Evolutionary conservation across 2,797 vertebrate genomes (phyloP).

Genomic region (Sylvilagus floridanus): DNA sequence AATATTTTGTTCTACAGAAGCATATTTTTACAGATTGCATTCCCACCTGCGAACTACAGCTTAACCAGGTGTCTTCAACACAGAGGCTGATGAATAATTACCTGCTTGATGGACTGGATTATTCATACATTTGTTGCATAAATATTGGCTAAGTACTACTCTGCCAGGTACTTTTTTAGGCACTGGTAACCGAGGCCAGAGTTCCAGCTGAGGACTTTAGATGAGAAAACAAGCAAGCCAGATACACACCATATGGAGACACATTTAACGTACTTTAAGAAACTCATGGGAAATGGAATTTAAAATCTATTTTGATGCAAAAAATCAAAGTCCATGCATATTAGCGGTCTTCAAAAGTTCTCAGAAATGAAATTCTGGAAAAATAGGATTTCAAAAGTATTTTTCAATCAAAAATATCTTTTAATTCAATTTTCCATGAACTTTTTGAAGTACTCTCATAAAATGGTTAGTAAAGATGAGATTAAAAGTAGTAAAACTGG

Average conservation of each 20-base stretch:
- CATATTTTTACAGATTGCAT: not conserved
- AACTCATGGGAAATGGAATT: too few relatives aligned
- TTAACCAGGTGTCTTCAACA: conserved; percentile 37
- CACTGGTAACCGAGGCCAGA: not conserved
- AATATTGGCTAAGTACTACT: not conserved
- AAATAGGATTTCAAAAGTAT: too few relatives aligned
- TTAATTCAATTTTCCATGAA: too few relatives aligned
- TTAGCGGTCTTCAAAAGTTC: too few relatives aligned
- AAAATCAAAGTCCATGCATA: too few relatives aligned
- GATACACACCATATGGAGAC: not conserved
- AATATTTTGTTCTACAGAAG: not conserved
- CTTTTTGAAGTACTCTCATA: too few relatives aligned
- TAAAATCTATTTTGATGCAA: too few relatives aligned
- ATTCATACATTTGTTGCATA: conserved; percentile 11
- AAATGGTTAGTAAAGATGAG: not conserved
- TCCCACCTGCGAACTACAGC: not conserved
- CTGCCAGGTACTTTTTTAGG: conserved; percentile 12
- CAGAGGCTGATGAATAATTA: conserved; percentile 39
- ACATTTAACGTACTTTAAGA: not conserved
- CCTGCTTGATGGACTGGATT: not conserved
- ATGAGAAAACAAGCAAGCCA: not conserved
- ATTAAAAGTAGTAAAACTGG: not conserved
- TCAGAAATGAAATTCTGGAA: too few relatives aligned
- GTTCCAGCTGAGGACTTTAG: not conserved
- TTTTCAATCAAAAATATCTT: too few relatives aligned